A percentile compares a stretch with the other conserved stretches of the same genome.
These are phyloP conservation scores for Drosophila lowei DNA, from an alignment of 1,140 invertebrate genomes.

Conservation along the genomic window DNA sequence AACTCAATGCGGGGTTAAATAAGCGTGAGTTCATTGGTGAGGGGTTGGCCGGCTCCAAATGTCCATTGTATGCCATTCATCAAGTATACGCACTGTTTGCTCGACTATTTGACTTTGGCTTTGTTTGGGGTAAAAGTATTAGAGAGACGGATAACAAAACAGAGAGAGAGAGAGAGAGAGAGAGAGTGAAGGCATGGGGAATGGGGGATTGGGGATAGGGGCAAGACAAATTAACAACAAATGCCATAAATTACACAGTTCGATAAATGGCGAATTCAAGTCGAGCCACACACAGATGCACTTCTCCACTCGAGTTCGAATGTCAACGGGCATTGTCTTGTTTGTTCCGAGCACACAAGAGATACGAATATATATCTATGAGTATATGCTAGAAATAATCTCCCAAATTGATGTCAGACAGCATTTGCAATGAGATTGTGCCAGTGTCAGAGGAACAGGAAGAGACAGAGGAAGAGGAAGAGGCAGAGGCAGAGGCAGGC, in stretches of 20 bases:
- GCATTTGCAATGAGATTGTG: conserved; percentile 57
- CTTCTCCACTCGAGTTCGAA: conserved; percentile 38
- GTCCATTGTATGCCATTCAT: conserved; percentile 62
- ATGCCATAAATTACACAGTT: conserved; percentile 73
- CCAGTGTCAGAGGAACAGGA: conserved; percentile 3
- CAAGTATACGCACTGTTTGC: conserved; percentile 71
- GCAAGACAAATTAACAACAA: conserved; percentile 76
- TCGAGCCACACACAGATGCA: background rate
- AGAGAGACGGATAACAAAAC: conserved; percentile 2
- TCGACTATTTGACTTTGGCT: conserved; percentile 40
- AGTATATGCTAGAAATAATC: conserved; percentile 40
- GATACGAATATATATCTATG: conserved; percentile 27
- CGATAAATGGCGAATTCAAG: conserved; percentile 50
- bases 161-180: too few species aligned
- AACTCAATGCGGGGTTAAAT: conserved; percentile 63
- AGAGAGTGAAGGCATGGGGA: background rate
- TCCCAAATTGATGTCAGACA: conserved; percentile 49
- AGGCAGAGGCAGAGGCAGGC: conserved; percentile 11
- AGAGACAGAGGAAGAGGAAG: too few species aligned
- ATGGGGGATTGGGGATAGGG: conserved; percentile 15
- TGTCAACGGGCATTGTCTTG: conserved; percentile 60
- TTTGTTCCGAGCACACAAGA: conserved; percentile 27
- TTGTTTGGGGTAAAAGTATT: conserved; percentile 40
- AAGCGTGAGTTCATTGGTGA: conserved; percentile 33
- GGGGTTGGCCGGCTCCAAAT: conserved; percentile 38